Base-by-base conservation (phyloP, 2,888 invertebrate genomes). In the Leptodirus hochenwartii region DNA sequence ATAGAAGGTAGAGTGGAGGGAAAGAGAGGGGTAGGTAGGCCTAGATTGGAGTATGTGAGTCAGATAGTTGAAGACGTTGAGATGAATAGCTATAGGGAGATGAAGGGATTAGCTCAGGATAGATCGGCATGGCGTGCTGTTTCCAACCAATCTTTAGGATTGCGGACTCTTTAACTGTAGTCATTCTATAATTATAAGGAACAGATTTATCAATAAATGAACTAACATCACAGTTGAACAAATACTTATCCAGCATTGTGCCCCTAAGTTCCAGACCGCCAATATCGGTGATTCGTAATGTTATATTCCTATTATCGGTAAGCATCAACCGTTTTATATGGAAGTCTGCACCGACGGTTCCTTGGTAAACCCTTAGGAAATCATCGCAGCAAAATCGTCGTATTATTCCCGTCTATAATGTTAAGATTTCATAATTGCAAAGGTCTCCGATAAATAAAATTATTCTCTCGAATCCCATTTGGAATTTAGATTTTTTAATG, bases 261-360 rank as follows among this genome's bases (percentile, higher is more conserved):
- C 81, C 78, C 26, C 65, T 63, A 8, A 81, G 56, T 20, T 81
- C 72, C 38, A 71, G 69, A 12, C 88, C 87, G 25, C 82, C 80
- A 31, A 88, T 69, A 52, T 90, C 88, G 61, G 84, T 84, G 16
- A 90, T 63, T 50, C 81, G 72, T 30, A 84, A 51, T 15, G 74
- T 69, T 27, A 77, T 68, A 43, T 69, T 63, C 30, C 60, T 58
- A 41, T 54, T 57, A 10, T 50, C 51, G 34, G 70, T 63, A 27
- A 75, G 44, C 34, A 59, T 53, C 23, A 72, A 56, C 44, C 71
- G 60, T 47, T 73, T 73, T 27, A 73, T 58, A 45, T 69, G 73
- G 53, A 79, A 78, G 46, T 80, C 78, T 8, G 78, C 64, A 2
- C 78, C 79, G 15, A 70, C 56, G 2, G 77, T 77, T 38, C 73